Evolutionary conservation across 1,140 invertebrate genomes (phyloP).

Genomic region (Anadara kagoshimensis): DNA sequence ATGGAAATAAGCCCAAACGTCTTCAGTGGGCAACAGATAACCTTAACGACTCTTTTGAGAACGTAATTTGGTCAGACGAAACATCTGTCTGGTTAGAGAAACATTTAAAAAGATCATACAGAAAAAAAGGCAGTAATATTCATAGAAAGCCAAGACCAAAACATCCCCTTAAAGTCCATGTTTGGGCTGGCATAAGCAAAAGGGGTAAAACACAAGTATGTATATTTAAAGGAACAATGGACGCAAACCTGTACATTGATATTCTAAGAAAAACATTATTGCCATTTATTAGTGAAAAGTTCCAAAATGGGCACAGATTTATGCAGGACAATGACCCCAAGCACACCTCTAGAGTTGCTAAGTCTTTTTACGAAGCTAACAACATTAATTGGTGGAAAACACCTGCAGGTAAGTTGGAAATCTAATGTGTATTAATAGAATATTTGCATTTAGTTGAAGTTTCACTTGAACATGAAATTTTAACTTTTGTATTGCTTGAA

Average conservation of each 20-base stretch:
- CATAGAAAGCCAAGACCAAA: constrained; percentile 16
- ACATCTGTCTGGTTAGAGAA: constrained; percentile 1
- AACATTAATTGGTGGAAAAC: constrained; percentile 29
- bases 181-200: constrained; percentile 16
- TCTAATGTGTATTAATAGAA: too few species aligned
- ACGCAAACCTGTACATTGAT: constrained; percentile 1
- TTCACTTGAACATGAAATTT: too few species aligned
- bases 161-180: constrained; percentile 25
- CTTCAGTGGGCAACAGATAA: constrained; percentile 11
- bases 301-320: constrained; percentile 19
- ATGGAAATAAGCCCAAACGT: constrained; percentile 5
- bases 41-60: constrained; percentile 1
- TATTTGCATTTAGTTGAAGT: too few species aligned
- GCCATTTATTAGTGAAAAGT: constrained; percentile 16
- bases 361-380: constrained; percentile 23
- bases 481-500: too few species aligned
- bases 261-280: constrained; percentile 9
- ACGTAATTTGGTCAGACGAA: constrained; percentile 34
- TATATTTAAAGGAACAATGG: constrained; percentile 27
- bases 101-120: constrained; percentile 8
- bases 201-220: constrained; percentile 8
- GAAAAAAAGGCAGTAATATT: neutral
- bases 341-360: constrained; percentile 11
- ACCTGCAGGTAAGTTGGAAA: too few species aligned
- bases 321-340: constrained; percentile 33